A percentile compares a stretch with the other conserved stretches of the same genome.
Conservation (phyloP, 2,113 vertebrate genomes). For the Pristiophorus japonicus region DNA sequence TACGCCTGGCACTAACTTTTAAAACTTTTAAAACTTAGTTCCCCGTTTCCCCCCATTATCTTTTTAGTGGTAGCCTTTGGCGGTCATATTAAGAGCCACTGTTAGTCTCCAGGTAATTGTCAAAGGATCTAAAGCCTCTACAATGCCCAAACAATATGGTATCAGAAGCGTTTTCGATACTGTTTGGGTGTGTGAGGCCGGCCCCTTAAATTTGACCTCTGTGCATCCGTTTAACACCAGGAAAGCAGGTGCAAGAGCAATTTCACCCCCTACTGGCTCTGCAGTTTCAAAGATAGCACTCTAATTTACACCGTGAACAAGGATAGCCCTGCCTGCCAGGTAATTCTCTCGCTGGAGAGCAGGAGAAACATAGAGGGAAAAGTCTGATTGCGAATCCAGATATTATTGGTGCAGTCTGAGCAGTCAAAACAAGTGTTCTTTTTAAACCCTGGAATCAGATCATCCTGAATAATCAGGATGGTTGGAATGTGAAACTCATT, state of each 20-base stretch:
- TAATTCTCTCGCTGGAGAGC: not conserved
- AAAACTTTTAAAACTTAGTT: too few relatives aligned
- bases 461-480: not conserved
- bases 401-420: not conserved
- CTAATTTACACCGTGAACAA: not conserved
- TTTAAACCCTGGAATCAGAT: not conserved
- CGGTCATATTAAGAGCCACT: too few relatives aligned
- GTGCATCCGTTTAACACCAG: not conserved
- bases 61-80: not conserved
- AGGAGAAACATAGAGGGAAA: not conserved
- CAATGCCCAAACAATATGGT: not conserved
- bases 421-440: not conserved
- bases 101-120: not conserved
- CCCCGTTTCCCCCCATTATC: too few relatives aligned
- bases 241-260: not conserved
- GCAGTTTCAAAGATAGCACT: not conserved
- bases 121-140: not conserved
- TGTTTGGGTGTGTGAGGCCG: not conserved
- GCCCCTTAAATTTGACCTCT: not conserved
- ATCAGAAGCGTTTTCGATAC: not conserved
- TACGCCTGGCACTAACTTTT: too few relatives aligned
- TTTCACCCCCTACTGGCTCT: not conserved
- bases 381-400: not conserved
- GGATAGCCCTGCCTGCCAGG: not conserved
- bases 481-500: not conserved